Evolutionary conservation across 2,113 vertebrate genomes (phyloP).

Genomic region (Sturnira hondurensis): DNA sequence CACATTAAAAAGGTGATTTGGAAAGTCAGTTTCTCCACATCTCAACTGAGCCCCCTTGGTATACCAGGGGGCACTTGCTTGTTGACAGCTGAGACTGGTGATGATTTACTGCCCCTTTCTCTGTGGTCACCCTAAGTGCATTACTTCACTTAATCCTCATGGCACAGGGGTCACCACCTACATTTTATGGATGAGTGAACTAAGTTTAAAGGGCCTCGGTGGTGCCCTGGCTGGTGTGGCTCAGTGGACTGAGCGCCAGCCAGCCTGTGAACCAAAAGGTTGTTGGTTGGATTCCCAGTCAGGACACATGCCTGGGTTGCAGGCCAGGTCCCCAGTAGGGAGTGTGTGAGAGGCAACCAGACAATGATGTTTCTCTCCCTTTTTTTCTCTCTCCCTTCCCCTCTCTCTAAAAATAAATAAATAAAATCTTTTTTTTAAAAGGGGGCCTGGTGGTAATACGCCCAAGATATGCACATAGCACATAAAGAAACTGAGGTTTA

Average conservation of each 20-base stretch:
- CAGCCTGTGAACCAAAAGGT: too few species aligned
- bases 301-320: too few species aligned
- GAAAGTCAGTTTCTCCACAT: background rate
- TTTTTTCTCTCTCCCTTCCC: too few species aligned
- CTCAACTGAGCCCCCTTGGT: background rate
- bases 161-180: background rate
- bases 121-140: background rate
- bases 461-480: background rate
- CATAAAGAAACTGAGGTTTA: background rate
- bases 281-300: too few species aligned
- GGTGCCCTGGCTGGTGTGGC: too few species aligned
- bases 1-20: background rate
- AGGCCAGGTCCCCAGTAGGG: too few species aligned
- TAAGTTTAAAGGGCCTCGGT: background rate
- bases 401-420: too few species aligned
- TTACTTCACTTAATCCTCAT: background rate
- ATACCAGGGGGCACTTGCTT: too few species aligned
- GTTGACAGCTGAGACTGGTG: background rate
- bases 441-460: background rate
- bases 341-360: too few species aligned
- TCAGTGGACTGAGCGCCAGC: too few species aligned
- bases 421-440: too few species aligned
- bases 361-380: too few species aligned
- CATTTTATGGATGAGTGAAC: background rate
- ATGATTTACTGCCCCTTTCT: background rate